Conservation (phyloP, 2,113 vertebrate species). For the Lepisosteus osseus region DNA sequence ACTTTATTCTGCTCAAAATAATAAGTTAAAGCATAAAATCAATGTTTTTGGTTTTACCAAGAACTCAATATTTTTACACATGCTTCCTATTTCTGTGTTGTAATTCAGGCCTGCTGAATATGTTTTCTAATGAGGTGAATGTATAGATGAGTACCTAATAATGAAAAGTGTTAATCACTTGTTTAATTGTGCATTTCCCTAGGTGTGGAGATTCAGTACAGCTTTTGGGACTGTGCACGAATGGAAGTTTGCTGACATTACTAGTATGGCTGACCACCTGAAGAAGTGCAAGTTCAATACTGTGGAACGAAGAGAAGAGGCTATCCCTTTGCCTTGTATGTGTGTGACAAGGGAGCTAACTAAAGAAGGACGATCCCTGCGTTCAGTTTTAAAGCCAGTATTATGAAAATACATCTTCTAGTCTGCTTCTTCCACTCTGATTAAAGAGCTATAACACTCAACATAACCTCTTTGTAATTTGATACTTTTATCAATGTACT, state of each 20-base stretch:
- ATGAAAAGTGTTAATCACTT: too few species aligned
- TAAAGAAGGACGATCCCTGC: conserved; percentile 85
- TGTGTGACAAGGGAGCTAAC: conserved; percentile 89
- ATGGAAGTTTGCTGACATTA: conserved; percentile 88
- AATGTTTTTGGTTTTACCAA: too few species aligned
- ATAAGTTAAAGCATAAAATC: too few species aligned
- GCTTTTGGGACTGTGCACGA: conserved; percentile 87
- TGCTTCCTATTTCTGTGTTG: too few species aligned
- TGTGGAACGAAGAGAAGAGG: conserved; percentile 83
- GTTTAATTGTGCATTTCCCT: conserved; percentile 41
- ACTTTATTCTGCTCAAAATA: too few species aligned
- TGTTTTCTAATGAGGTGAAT: too few species aligned
- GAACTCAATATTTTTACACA: too few species aligned
- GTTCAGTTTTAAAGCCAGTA: conserved; percentile 88
- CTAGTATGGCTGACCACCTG: conserved; percentile 95
- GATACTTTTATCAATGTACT: conserved; percentile 73
- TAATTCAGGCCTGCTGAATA: too few species aligned
- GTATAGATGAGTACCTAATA: too few species aligned
- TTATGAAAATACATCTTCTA: conserved; percentile 51
- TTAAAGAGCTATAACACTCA: conserved; percentile 57
- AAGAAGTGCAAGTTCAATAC: conserved; percentile 88
- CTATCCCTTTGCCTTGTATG: conserved; percentile 91
- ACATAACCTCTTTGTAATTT: conserved; percentile 62
- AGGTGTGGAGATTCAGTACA: conserved; percentile 98
- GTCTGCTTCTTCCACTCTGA: conserved; percentile 56